phyloP scores from a whole-genome alignment of 2,888 invertebrate species.

The Eubasilissa splendida region DNA sequence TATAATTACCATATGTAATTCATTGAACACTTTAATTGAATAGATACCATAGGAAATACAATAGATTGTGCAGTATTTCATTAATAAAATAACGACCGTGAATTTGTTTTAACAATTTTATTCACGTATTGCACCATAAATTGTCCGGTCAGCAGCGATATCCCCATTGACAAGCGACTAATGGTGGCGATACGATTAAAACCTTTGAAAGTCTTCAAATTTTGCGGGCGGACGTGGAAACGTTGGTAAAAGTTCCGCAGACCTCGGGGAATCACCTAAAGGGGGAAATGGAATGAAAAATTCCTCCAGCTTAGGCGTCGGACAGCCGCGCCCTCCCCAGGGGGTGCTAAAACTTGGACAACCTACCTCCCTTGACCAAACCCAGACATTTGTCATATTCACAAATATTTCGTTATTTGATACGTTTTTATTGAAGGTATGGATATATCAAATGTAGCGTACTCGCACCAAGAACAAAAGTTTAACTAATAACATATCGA shows the following conservation, averaged over 20 bases:
- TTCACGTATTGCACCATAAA: conserved; percentile 38
- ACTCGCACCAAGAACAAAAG: too few species aligned
- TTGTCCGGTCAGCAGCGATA: conserved; percentile 43
- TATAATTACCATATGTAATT: too few species aligned
- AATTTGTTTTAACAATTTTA: conserved; percentile 13
- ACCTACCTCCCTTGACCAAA: conserved; percentile 65
- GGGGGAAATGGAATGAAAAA: conserved; percentile 68
- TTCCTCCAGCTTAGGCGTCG: conserved; percentile 62
- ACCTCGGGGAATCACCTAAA: conserved; percentile 53
- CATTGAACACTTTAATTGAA: too few species aligned
- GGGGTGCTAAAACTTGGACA: conserved; percentile 72
- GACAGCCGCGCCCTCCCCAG: conserved; percentile 67
- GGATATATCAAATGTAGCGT: background rate
- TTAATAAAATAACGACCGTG: too few species aligned
- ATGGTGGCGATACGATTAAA: conserved; percentile 47
- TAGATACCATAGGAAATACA: too few species aligned
- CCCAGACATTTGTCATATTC: conserved; percentile 74
- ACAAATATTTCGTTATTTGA: conserved; percentile 38
- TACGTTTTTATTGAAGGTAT: background rate
- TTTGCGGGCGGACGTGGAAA: conserved; percentile 33
- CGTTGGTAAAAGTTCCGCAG: conserved; percentile 44
- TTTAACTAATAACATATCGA: too few species aligned
- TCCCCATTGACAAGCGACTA: conserved; percentile 44
- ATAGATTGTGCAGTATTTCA: too few species aligned
- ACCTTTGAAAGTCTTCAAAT: conserved; percentile 34